Conservation (phyloP, 2,797 vertebrate genomes). For the Mus spretus region DNA sequence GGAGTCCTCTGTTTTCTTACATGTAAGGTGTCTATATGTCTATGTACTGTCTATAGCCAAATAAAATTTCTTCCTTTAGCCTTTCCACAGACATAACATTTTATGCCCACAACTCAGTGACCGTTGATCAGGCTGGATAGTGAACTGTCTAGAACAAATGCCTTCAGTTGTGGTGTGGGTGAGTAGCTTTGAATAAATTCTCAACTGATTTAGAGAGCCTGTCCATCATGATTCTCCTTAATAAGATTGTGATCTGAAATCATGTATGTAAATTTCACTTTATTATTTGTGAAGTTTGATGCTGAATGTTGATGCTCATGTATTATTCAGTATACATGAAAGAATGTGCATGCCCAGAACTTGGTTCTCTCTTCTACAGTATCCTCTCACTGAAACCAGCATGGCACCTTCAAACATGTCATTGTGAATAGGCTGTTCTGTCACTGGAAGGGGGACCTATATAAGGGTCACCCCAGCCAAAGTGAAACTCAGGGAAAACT, state of each 20-base stretch:
- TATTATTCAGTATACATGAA: background rate
- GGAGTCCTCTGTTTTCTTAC: background rate
- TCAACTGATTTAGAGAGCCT: background rate
- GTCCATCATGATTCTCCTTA: background rate
- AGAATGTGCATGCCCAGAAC: background rate
- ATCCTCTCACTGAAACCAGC: background rate
- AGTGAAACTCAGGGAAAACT: background rate
- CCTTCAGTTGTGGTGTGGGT: background rate
- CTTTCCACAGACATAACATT: background rate
- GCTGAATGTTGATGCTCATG: background rate
- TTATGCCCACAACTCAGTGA: background rate
- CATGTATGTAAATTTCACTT: background rate
- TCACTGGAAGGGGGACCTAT: background rate
- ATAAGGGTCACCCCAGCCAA: background rate
- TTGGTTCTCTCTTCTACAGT: background rate
- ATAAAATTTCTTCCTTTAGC: background rate
- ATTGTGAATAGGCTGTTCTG: fast-evolving
- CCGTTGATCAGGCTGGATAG: background rate
- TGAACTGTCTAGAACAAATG: background rate
- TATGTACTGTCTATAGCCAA: background rate
- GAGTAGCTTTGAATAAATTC: background rate
- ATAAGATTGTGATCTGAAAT: background rate
- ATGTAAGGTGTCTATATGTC: background rate
- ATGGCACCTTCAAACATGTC: background rate
- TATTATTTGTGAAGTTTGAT: background rate